Evolutionary conservation across 2,113 vertebrate species (phyloP), one percentile per base, ranked within the genome.

Genomic region (Plecturocebus donacophilus): DNA sequence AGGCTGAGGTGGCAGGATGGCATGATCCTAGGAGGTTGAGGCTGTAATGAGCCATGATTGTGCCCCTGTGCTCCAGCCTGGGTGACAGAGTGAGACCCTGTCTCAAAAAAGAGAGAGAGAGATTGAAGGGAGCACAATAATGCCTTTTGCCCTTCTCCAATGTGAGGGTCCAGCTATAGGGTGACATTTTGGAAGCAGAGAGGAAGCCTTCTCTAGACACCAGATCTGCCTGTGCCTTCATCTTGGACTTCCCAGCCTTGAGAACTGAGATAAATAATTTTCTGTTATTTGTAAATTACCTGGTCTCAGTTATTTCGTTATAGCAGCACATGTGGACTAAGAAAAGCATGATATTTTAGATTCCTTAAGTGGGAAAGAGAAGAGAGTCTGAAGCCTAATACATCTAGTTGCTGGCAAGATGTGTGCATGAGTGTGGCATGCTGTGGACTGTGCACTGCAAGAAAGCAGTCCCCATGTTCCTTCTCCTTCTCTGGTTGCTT

Each of bases 351-450:
- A 10, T 4, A 6, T 25, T 42, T 83, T n/a, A 23, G n/a, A 23
- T 47, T 64, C 32, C 32, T 5, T 35, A 54, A 5, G 8, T 8
- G 1, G 38, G 32, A 45, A 76, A 5, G 2, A 9, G 10, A 52
- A 20, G 20, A 38, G 12, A 49, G 8, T 27, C 32, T 1, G 14
- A 1, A 45, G 16, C 14, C 80, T 54, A 3, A 35, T 35, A 3
- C 0, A 1, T 25, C 30, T 6, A 0, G 8, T 30, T 73, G 73
- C 84, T 58, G 47, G 56, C 11, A 35, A 54, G 16, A 23, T 27
- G 35, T 38, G 21, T 6, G 1, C 3, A 0, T 1, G 13, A 1
- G 0, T 49, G 27, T 8, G n/a, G 17, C 1, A 0, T 11, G 35
- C 40, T 1, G 10, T 23, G 79, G 32, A 8, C 19, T 10, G 20